Base-by-base conservation (phyloP, 2,113 vertebrate genomes). In the Megaleporinus macrocephalus region DNA sequence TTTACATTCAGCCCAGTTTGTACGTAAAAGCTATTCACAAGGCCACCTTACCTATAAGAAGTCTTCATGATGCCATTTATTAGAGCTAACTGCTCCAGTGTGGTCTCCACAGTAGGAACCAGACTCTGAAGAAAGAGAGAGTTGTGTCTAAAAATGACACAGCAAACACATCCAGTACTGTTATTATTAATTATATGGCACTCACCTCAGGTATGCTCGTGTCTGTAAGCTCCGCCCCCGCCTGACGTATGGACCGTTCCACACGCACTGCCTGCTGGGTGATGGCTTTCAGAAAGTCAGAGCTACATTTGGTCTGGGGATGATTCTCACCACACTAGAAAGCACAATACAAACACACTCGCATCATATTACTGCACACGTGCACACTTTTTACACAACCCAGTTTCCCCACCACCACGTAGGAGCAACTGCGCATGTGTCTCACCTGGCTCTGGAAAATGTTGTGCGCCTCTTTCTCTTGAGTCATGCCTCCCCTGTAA, bases 201-300 rank as follows among this genome's bases (percentile, higher is more conserved):
- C 75, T 83, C 80, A 95, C 95, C 92, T 95, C 94, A 47, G 93
- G 90, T 20, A 85, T 73, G 73, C 90, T 86, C 36, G 86, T 41
- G 33, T 94, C 91, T 0, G 86, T 78, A 15, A 88, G 72, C 44
- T 95, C 93, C n/a, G 85, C 84, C 57, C 91, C 93, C n/a, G 93
- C 92, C 86, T 95, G 92, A 70, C 95, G 91, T 83, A 95, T 91
- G 36, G 93, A 92, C 49, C 95, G 92, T 29, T 96, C 95, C 61
- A 95, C 93, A 71, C 92, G 92, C 78, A 96, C 95, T 0, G 95
- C 95, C 83, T 96, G 94, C 83, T 95, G 93, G 73, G 95, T 96
- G 63, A 95, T 92, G 18, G 90, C 90, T 57, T 88, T 86, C 74
- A 96, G 85, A 76, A 94, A 95, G 26, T 95, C 93, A 63, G 92